Conservation (phyloP, 2,113 vertebrate genomes). For the Casuarius casuarius region DNA sequence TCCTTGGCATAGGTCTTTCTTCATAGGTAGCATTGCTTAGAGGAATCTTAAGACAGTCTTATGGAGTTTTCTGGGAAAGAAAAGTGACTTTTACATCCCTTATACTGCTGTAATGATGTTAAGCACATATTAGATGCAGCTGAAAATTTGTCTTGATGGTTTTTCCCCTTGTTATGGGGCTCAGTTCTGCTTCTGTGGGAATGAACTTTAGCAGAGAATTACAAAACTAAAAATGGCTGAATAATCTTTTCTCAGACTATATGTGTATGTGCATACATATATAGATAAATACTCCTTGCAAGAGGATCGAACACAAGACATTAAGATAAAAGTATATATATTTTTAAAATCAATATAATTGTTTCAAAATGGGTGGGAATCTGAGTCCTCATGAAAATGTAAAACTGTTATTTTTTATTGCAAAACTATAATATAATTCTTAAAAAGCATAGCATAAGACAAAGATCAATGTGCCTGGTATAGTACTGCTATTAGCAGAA, state of each 20-base stretch:
- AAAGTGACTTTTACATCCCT: not conserved
- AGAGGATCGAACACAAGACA: not conserved
- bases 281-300: not conserved
- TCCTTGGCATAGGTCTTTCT: not conserved
- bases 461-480: not conserved
- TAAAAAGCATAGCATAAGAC: not conserved
- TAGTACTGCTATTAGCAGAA: not conserved
- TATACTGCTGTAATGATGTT: not conserved
- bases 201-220: not conserved
- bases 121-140: not conserved
- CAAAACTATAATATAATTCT: not conserved
- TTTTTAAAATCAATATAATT: not conserved
- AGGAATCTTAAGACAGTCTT: not conserved
- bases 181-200: not conserved
- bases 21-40: not conserved
- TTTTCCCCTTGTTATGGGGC: not conserved
- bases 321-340: not conserved
- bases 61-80: constrained; percentile 25
- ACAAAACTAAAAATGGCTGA: not conserved
- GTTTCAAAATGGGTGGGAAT: not conserved
- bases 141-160: not conserved
- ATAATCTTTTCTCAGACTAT: not conserved
- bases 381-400: not conserved
- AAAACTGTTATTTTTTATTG: not conserved
- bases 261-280: not conserved